Conservation (phyloP, 2,888 invertebrate species). For the Drosophila bunnanda region DNA sequence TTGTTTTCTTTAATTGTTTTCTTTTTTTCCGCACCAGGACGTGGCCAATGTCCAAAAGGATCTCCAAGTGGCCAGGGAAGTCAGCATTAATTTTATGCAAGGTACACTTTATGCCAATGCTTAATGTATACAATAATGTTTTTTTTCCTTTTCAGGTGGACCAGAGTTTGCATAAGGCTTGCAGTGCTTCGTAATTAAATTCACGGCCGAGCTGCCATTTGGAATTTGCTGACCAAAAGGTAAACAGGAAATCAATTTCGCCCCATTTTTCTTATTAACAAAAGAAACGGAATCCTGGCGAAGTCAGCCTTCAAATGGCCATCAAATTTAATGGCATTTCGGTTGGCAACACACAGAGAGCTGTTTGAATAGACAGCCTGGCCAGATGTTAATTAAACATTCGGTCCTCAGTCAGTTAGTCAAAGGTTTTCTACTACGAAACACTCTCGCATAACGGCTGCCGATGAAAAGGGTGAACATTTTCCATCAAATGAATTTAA, state of each 20-base stretch:
- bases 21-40: constrained; percentile 12
- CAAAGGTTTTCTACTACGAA: constrained; percentile 1
- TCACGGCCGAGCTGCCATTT: constrained; percentile 38
- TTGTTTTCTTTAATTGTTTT: constrained; percentile 52
- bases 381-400: constrained; percentile 62
- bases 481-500: constrained; percentile 65
- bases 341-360: constrained; percentile 31
- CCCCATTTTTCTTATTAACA: constrained; percentile 31
- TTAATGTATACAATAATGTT: constrained; percentile 25
- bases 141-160: constrained; percentile 22
- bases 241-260: constrained; percentile 69
- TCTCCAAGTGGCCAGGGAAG: constrained; percentile 36
- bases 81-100: constrained; percentile 65
- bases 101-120: constrained; percentile 42
- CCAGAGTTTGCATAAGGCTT: constrained; percentile 32
- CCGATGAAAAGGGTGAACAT: constrained; percentile 45
- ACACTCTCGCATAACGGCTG: constrained; percentile 30
- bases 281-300: constrained; percentile 26
- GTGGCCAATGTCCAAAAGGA: constrained; percentile 8
- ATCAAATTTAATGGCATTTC: constrained; percentile 42
- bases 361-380: constrained; percentile 24
- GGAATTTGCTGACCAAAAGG: constrained; percentile 58
- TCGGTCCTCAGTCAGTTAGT: constrained; percentile 39
- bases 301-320: constrained; percentile 41
- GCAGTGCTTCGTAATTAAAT: constrained; percentile 49